Evolutionary conservation across 2,888 invertebrate species (phyloP), one percentile per base, ranked within the genome.

Genomic region (Tricholauxania praeusta): DNA sequence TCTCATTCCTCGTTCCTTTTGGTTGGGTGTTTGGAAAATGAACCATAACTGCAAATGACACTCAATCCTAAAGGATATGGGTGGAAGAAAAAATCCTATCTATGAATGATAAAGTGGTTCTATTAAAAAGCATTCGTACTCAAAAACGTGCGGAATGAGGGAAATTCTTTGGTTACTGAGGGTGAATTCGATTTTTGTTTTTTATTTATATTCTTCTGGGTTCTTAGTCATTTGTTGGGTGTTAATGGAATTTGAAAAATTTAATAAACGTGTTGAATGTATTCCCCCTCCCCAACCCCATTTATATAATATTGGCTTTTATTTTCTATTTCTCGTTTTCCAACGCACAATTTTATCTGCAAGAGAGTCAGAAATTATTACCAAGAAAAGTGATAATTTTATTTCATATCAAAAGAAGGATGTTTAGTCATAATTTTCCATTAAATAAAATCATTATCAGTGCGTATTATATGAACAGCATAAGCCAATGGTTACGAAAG

Each of bases 191-290:
- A 72, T 72, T 39, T n/a, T 19, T 47, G 63, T n/a, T 22, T 59
- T 8, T n/a, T 19, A 19, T 49, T 48, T 49, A 12, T 49, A 17
- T 60, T 39, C 14, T 19, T 55, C 53, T 39, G 52, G 17, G 12
- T 17, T 19, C 62, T 53, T 12, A 39, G 62, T 70, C 60, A 32
- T 53, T 19, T 49, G 60, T 75, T 63, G 59, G 28, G 48, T 73
- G 75, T 72, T 79, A 79, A 79, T 80, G 79, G 80, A 79, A 80
- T 80, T 79, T 78, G 74, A 79, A 80, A 77, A 78, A 80, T 79
- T 80, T 80, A 80, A 80, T 80, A 80, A 79, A 52, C 62, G 70
- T 52, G 51, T 53, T 70, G 68, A 70, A 53, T 70, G 52, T 19
- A 53, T 70, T 47, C 53, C 15, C n/a, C 52, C 22, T 17, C 32